Conservation (phyloP, 2,888 invertebrate species). For the Gasteruption jaculator region DNA sequence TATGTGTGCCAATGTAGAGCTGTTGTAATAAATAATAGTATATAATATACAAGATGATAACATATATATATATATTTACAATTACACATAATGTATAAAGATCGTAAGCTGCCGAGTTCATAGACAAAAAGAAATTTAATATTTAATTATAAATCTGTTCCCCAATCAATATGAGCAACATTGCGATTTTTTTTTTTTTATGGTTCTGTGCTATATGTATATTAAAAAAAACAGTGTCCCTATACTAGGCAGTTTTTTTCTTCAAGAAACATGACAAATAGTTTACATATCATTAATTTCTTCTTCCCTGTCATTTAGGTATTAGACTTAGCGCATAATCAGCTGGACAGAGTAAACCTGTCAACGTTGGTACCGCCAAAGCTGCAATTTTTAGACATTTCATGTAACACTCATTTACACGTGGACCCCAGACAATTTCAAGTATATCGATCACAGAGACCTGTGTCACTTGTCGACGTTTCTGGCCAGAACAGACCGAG, state of each 20-base stretch:
- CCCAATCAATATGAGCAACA: too few species aligned
- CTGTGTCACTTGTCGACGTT: constrained; percentile 79
- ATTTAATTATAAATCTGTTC: too few species aligned
- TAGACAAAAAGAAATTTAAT: too few species aligned
- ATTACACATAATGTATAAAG: too few species aligned
- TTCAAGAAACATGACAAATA: neutral
- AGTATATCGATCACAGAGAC: constrained; percentile 72
- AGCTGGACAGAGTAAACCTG: constrained; percentile 75
- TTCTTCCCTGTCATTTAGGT: constrained; percentile 47
- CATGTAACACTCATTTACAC: constrained; percentile 76
- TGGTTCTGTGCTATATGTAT: too few species aligned
- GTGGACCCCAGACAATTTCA: constrained; percentile 80
- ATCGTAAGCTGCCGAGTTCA: too few species aligned
- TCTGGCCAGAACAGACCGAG: constrained; percentile 72
- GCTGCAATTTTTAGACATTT: constrained; percentile 78
- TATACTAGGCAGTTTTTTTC: too few species aligned
- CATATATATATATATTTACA: too few species aligned
- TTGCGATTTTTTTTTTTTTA: too few species aligned
- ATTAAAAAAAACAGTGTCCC: too few species aligned
- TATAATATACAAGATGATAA: too few species aligned
- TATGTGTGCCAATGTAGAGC: neutral
- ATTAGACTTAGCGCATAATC: constrained; percentile 80
- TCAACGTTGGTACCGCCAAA: constrained; percentile 74
- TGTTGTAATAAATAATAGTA: too few species aligned
- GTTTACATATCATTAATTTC: neutral